Conservation (phyloP, 2,888 invertebrate genomes). For the Drosophila atripex region DNA sequence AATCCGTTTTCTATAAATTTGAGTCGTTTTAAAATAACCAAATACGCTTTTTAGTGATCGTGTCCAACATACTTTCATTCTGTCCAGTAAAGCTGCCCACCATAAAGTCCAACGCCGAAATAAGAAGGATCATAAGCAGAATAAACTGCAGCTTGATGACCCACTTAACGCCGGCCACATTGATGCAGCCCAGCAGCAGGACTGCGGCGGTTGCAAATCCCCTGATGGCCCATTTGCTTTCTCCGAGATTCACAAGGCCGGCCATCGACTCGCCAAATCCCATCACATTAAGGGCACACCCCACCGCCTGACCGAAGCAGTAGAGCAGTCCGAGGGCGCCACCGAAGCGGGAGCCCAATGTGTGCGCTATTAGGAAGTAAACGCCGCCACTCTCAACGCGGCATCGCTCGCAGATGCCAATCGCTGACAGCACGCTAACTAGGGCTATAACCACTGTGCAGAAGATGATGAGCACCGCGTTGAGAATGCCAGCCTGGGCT, state of each 20-base stretch:
- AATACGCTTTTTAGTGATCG: not conserved
- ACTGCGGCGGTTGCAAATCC: constrained; percentile 95
- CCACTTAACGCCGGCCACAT: constrained; percentile 99
- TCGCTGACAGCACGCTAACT: constrained; percentile 96
- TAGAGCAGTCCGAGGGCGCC: constrained; percentile 96
- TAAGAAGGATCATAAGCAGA: constrained; percentile 91
- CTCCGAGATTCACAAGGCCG: constrained; percentile 89
- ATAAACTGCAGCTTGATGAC: constrained; percentile 97
- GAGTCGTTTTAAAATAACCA: not conserved
- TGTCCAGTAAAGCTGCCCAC: constrained; percentile 94
- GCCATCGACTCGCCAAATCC: constrained; percentile 98
- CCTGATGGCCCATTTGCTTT: constrained; percentile 91
- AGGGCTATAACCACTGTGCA: constrained; percentile 95
- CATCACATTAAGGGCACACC: constrained; percentile 97
- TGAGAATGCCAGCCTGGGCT: constrained; percentile 92
- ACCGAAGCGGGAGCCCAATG: constrained; percentile 96
- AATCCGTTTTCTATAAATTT: constrained; percentile 90
- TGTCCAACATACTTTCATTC: constrained; percentile 86
- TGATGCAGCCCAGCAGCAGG: constrained; percentile 93
- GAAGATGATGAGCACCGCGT: constrained; percentile 91
- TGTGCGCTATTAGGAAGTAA: constrained; percentile 97
- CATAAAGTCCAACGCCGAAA: constrained; percentile 96
- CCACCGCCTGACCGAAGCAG: constrained; percentile 98
- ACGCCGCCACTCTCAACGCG: constrained; percentile 98
- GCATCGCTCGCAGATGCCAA: constrained; percentile 98